Conservation (phyloP, 2,888 invertebrate species). For the Pristionchus arcanus region DNA sequence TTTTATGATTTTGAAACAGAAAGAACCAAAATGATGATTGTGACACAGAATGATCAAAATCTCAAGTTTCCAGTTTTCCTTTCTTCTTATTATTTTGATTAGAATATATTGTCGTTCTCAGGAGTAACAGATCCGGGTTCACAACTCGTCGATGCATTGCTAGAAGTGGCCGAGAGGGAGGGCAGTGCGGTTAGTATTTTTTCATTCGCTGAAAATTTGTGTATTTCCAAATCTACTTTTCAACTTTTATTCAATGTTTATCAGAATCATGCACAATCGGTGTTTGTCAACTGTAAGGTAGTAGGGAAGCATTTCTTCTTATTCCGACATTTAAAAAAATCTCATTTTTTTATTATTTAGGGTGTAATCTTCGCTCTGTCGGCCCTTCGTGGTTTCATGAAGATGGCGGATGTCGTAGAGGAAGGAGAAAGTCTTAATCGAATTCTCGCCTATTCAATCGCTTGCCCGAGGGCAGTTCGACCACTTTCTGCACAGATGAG, state of each 20-base stretch:
- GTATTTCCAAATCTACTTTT: too few species aligned
- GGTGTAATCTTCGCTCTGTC: conserved; percentile 35
- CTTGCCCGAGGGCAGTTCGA: not conserved
- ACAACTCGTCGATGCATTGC: not conserved
- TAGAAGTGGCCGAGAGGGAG: conserved; percentile 29
- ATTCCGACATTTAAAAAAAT: not conserved
- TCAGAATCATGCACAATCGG: not conserved
- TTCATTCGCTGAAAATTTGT: too few species aligned
- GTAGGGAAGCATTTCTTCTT: not conserved
- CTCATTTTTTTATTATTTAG: not conserved
- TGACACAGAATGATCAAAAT: too few species aligned
- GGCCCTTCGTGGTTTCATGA: conserved; percentile 14
- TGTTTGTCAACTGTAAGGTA: too few species aligned
- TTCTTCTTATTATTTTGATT: not conserved
- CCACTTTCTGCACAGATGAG: conserved; percentile 22
- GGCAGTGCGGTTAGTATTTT: not conserved
- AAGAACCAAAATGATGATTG: too few species aligned
- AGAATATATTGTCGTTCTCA: too few species aligned
- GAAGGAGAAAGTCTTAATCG: not conserved
- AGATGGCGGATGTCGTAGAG: not conserved
- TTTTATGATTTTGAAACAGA: not conserved
- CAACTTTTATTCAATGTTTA: not conserved
- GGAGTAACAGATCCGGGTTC: conserved; percentile 15
- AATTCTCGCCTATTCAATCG: not conserved
- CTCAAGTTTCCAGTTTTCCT: too few species aligned